phyloP scores from a whole-genome alignment of 2,797 vertebrate species.

The Ispidina lecontei region DNA sequence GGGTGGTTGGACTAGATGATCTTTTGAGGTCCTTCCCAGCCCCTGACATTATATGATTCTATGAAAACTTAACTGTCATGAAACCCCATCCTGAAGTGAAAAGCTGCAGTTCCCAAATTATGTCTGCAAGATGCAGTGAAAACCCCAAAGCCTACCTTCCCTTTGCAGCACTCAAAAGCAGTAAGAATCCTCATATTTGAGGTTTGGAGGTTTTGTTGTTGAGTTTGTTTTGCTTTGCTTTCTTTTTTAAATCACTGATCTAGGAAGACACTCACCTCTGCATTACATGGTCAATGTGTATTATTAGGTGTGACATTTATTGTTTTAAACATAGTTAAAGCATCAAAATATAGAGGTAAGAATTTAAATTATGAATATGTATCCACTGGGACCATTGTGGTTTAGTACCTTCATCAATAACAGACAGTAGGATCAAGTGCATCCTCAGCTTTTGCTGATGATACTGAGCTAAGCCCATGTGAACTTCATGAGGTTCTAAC shows the following conservation, averaged over 20 bases:
- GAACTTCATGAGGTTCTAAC: not conserved
- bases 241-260: not conserved
- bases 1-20: too few relatives aligned
- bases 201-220: not conserved
- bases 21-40: too few relatives aligned
- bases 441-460: not conserved
- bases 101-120: not conserved
- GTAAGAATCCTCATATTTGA: not conserved
- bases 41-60: too few relatives aligned
- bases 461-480: not conserved
- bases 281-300: not conserved
- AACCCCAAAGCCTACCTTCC: not conserved
- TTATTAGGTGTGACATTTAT: not conserved
- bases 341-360: not conserved
- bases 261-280: not conserved
- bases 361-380: not conserved
- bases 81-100: not conserved
- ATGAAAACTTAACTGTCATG: not conserved
- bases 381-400: not conserved
- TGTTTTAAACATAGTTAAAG: not conserved
- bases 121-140: not conserved
- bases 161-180: not conserved
- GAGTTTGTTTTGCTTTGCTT: not conserved
- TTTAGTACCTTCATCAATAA: not conserved
- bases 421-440: not conserved